Base-by-base conservation (phyloP, 2,888 invertebrate species). In the Lagria hirta region DNA sequence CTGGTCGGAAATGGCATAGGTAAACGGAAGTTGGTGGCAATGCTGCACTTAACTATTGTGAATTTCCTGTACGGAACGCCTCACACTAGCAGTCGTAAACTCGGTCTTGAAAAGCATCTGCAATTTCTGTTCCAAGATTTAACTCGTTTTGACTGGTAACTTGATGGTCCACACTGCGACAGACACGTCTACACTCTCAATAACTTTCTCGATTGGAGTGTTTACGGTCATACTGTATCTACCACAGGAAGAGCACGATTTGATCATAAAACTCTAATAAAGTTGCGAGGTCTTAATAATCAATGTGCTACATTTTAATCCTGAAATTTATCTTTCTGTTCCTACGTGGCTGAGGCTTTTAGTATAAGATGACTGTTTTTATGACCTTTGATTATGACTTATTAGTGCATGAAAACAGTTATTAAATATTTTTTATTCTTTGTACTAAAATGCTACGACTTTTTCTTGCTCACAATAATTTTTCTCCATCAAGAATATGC, bases 21-120 rank as follows among this genome's bases (percentile, higher is more conserved):
- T 52, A 48, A 50, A 48, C 49, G 49, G 52, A 52, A 52, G 49
- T 49, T 47, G 43, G 51, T 33, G 46, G 51, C 47, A 44, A 47
- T 49, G 49, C 48, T 51, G 42, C 49, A 55, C 49, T 42, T 38
- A 34, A 33, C 41, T 51, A 47, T 52, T 50, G 50, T 43, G 43
- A 50, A 45, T 46, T 53, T 51, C 52, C 52, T 43, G 49, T 47
- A 47, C 48, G 52, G 52, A 55, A 53, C 53, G 49, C 40, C 41
- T 48, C 52, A 51, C 52, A 52, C 53, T 51, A 53, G 16, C 34
- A 42, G 24, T 41, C 37, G 49, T 47, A 50, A 48, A 52, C 36
- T 40, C 41, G 48, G 42, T 42, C 42, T 52, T 48, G 29, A 41
- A 45, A 34, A 20, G 38, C 48, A 29, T 42, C 34, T 43, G 32